These are phyloP conservation scores for Drosophila lacicola DNA, from an alignment of 2,888 invertebrate species.

Conservation along the genomic window DNA sequence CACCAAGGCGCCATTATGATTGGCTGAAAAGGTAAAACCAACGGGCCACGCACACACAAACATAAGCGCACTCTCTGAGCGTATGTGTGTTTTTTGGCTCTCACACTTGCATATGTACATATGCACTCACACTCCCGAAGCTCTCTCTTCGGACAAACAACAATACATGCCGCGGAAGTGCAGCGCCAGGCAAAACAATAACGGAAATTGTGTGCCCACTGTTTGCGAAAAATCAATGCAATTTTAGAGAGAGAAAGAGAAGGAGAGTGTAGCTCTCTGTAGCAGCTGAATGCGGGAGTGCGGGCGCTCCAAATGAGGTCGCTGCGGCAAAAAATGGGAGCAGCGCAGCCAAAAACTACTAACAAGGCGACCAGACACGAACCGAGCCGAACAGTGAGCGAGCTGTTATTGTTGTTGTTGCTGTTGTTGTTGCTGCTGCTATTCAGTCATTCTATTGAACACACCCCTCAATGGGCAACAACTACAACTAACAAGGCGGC, in stretches of 20 bases:
- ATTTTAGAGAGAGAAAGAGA: constrained; percentile 35
- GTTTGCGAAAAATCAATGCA: constrained; percentile 69
- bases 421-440: constrained; percentile 62
- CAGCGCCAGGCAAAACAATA: constrained; percentile 76
- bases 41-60: constrained; percentile 53
- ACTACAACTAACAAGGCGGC: constrained; percentile 76
- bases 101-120: constrained; percentile 19
- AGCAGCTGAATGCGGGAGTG: constrained; percentile 21
- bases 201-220: constrained; percentile 75
- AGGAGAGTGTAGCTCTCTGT: constrained; percentile 9
- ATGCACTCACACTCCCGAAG: constrained; percentile 53
- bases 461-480: constrained; percentile 79
- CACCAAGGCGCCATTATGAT: constrained; percentile 84
- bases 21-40: constrained; percentile 80
- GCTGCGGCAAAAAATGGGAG: constrained; percentile 63
- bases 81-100: constrained; percentile 50
- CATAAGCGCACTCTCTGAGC: constrained; percentile 39
- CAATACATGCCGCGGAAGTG: constrained; percentile 70
- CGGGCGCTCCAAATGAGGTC: constrained; percentile 61
- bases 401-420: constrained; percentile 46
- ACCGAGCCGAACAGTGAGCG: constrained; percentile 59
- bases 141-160: constrained; percentile 57
- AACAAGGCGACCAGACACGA: constrained; percentile 70
- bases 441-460: constrained; percentile 79
- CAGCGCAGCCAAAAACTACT: constrained; percentile 61